Percentiles rank a stretch among this genome's conserved stretches.
phyloP scores from a whole-genome alignment of 2,888 invertebrate species.

The Tipula unca region DNA sequence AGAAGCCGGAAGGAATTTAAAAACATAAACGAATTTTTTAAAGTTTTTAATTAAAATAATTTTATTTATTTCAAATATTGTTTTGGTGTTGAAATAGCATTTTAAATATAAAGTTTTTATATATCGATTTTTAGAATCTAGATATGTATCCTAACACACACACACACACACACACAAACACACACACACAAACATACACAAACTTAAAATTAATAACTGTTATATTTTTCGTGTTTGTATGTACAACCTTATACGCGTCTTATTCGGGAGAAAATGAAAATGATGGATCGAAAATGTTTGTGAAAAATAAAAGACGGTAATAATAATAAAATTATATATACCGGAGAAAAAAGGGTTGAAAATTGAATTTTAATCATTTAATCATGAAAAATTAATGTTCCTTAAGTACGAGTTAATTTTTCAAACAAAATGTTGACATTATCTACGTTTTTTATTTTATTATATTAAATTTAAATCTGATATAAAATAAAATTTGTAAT shows the following conservation, averaged over 20 bases:
- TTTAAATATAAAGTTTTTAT: neutral
- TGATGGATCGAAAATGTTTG: neutral
- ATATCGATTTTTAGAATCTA: neutral
- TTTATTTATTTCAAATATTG: neutral
- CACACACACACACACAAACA: neutral
- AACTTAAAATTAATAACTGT: neutral
- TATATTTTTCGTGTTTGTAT: neutral
- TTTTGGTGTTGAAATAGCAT: neutral
- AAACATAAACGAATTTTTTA: neutral
- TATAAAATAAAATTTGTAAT: neutral
- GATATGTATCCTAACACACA: neutral
- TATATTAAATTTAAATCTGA: neutral
- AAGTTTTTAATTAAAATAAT: neutral
- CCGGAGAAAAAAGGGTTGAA: neutral
- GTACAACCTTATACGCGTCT: too few relatives aligned
- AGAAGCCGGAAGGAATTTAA: neutral
- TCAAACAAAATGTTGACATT: neutral
- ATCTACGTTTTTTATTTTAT: neutral
- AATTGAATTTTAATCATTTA: conserved; percentile 14
- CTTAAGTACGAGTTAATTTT: neutral
- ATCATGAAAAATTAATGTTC: neutral
- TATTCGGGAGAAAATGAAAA: neutral
- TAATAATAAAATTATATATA: neutral
- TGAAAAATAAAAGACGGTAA: neutral
- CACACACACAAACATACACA: neutral